These are phyloP conservation scores for Rhinopomastus cyanomelas DNA, from an alignment of 2,113 vertebrate genomes.

Conservation along the genomic window DNA sequence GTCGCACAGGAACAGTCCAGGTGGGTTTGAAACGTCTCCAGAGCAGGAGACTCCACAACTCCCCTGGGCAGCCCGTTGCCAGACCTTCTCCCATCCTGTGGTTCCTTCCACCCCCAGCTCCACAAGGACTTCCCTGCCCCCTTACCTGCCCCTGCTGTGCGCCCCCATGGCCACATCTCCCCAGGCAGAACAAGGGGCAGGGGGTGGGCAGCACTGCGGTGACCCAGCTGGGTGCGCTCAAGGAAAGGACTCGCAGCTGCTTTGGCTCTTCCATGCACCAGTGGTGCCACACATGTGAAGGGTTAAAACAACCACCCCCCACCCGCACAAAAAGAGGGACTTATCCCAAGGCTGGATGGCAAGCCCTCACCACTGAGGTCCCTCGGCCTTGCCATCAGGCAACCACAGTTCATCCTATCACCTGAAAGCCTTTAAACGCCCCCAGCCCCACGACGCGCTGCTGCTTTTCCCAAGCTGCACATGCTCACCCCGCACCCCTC, in stretches of 20 bases:
- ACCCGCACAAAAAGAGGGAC: neutral
- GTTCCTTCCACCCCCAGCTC: neutral
- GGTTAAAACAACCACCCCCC: accelerated
- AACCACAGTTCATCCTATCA: neutral
- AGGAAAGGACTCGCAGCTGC: neutral
- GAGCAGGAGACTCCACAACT: too few relatives aligned
- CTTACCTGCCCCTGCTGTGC: accelerated
- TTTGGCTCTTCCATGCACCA: neutral
- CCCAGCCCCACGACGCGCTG: neutral
- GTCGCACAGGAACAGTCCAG: too few relatives aligned
- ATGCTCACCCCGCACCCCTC: accelerated
- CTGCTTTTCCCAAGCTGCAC: accelerated
- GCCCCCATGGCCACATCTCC: neutral
- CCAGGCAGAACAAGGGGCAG: accelerated
- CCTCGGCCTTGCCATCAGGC: neutral
- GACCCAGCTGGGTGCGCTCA: accelerated
- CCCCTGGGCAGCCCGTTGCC: too few relatives aligned
- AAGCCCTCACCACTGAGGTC: neutral
- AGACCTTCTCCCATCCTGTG: neutral
- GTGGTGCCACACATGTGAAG: neutral
- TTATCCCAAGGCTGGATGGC: neutral
- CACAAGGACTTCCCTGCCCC: neutral
- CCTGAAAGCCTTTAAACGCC: neutral
- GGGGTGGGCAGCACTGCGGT: neutral
- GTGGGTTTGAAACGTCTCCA: too few relatives aligned